A percentile compares a stretch with the other conserved stretches of the same genome.
These are phyloP conservation scores for Hydrotaea cyrtoneurina DNA, from an alignment of 2,888 invertebrate genomes.

Conservation along the genomic window DNA sequence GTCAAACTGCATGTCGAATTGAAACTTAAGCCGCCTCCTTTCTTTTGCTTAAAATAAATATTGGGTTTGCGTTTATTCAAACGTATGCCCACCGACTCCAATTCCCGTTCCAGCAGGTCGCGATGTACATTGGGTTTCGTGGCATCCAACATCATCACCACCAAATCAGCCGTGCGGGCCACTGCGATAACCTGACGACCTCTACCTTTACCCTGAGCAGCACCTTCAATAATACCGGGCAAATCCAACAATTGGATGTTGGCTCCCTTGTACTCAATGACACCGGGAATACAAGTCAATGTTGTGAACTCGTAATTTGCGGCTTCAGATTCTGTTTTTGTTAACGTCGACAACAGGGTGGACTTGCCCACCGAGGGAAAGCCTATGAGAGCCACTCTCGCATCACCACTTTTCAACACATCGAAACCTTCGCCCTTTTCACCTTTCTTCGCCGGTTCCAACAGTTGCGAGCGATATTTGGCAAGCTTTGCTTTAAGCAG, in stretches of 20 bases:
- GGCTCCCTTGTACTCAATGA: conserved; percentile 98
- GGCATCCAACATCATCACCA: conserved; percentile 99
- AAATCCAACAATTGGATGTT: conserved; percentile 98
- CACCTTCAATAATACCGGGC: conserved; percentile 99
- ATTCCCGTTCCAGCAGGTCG: conserved; percentile 93
- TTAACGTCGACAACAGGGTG: conserved; percentile 95
- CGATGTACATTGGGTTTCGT: conserved; percentile 98
- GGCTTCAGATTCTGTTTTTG: conserved; percentile 97
- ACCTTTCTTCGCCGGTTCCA: conserved; percentile 96
- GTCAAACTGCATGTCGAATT: conserved; percentile 97
- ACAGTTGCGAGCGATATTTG: conserved; percentile 94
- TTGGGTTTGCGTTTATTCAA: conserved; percentile 97
- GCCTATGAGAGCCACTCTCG: conserved; percentile 97
- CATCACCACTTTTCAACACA: conserved; percentile 99
- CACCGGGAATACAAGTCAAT: conserved; percentile 98
- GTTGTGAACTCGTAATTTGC: conserved; percentile 99
- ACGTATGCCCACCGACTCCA: conserved; percentile 98
- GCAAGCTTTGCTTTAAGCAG: conserved; percentile 97
- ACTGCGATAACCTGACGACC: conserved; percentile 98
- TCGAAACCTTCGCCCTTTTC: conserved; percentile 99
- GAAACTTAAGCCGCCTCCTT: conserved; percentile 97
- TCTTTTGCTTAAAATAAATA: conserved; percentile 98
- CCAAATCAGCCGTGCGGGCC: conserved; percentile 97
- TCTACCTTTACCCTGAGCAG: conserved; percentile 95
- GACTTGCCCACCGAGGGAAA: conserved; percentile 94